Percentiles rank a stretch among this genome's conserved stretches.
phyloP scores from a whole-genome alignment of 2,113 vertebrate species.

The Taurulus bubalis region DNA sequence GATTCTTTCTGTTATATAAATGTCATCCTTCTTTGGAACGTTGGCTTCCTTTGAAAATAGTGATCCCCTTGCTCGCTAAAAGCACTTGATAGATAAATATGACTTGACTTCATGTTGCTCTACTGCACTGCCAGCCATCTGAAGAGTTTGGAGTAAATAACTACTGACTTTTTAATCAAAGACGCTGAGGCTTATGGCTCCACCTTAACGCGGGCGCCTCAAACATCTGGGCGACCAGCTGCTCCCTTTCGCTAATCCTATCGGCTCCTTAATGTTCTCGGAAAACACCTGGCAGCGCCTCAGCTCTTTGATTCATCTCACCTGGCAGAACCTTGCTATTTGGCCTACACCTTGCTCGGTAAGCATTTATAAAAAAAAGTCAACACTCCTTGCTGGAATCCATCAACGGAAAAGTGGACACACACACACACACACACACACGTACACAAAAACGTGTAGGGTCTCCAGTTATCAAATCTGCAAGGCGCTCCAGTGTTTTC shows the following conservation, averaged over 20 bases:
- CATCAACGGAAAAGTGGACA: conserved; percentile 27
- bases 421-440: not conserved
- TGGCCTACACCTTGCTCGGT: conserved; percentile 60
- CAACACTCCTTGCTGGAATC: conserved; percentile 6
- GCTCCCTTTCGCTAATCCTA: conserved; percentile 69
- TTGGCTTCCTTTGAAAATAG: conserved; percentile 30
- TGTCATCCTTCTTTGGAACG: conserved; percentile 13
- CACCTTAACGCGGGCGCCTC: conserved; percentile 62
- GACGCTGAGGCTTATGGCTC: conserved; percentile 57
- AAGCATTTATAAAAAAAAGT: conserved; percentile 56
- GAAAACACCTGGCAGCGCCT: conserved; percentile 69
- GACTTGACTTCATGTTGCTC: conserved; percentile 37
- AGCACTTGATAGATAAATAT: conserved; percentile 37
- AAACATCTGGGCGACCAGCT: conserved; percentile 77
- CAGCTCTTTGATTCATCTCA: conserved; percentile 72
- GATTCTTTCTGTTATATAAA: conserved; percentile 9
- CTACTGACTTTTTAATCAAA: conserved; percentile 79
- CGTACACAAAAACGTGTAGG: not conserved
- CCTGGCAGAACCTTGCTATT: conserved; percentile 53
- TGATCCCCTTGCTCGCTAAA: conserved; percentile 9
- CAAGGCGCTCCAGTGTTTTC: conserved; percentile 16
- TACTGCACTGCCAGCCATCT: conserved; percentile 46
- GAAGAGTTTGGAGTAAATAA: conserved; percentile 74
- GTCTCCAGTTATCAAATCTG: conserved; percentile 25
- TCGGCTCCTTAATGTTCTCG: conserved; percentile 64